phyloP scores from a whole-genome alignment of 2,888 invertebrate genomes.

The Tanytarsus gracilentus region DNA sequence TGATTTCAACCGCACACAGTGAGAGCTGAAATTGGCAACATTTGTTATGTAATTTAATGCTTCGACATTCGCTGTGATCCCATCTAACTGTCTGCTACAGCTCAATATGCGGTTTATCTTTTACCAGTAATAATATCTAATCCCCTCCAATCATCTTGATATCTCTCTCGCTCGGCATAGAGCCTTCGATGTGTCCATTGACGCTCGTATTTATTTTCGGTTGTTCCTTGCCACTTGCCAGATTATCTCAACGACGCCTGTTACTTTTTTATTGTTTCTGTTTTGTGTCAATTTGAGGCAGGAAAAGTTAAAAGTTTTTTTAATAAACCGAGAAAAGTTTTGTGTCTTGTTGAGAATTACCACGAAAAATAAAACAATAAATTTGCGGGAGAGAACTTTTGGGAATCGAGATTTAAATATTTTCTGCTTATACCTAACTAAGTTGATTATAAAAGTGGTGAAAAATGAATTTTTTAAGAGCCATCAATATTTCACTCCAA shows the following conservation, averaged over 20 bases:
- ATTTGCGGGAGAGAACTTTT: no score
- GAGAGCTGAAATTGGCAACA: background rate
- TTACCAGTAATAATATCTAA: background rate
- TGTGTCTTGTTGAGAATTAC: no score
- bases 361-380: no score
- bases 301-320: no score
- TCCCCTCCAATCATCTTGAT: background rate
- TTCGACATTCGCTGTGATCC: background rate
- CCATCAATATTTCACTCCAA: no score
- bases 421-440: no score
- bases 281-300: no score
- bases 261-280: constrained; percentile 10
- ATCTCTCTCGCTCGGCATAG: background rate
- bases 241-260: no score
- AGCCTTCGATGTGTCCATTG: constrained; percentile 5
- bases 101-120: background rate
- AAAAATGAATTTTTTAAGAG: no score
- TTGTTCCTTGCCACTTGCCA: background rate
- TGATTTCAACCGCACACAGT: background rate
- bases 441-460: no score
- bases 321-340: no score
- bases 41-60: constrained; percentile 10
- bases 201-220: background rate
- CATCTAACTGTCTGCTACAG: background rate
- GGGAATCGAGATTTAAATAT: no score